phyloP scores from a whole-genome alignment of 2,797 vertebrate species.

The Ictinia mississippiensis region DNA sequence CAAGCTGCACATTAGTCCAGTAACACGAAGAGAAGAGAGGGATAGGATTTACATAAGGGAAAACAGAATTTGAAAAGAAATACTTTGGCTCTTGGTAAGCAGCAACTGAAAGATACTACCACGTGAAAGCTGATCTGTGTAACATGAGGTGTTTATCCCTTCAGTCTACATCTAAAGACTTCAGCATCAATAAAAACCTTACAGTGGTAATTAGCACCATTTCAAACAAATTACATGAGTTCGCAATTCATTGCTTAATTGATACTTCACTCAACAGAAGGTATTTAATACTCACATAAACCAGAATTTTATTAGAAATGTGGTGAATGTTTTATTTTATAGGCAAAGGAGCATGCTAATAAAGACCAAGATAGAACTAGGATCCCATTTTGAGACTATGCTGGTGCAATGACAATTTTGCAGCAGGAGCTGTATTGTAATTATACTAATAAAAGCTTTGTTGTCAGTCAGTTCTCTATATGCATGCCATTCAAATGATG shows the following conservation, averaged over 20 bases:
- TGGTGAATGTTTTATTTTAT: background rate
- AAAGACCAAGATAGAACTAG: background rate
- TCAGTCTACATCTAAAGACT: background rate
- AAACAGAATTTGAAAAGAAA: background rate
- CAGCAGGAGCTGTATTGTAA: background rate
- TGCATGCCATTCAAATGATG: background rate
- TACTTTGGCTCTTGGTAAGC: background rate
- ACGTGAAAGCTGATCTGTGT: background rate
- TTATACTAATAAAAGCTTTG: background rate
- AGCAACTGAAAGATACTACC: background rate
- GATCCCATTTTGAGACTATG: background rate
- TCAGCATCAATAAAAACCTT: conserved; percentile 12
- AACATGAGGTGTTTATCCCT: background rate
- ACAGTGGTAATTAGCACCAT: conserved; percentile 15
- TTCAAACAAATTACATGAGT: background rate
- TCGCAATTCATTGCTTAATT: background rate
- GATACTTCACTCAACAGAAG: conserved; percentile 32
- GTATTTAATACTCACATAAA: conserved; percentile 26
- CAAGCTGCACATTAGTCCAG: background rate
- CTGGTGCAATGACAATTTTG: background rate
- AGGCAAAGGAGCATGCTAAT: background rate
- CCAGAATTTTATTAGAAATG: conserved; percentile 5
- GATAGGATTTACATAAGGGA: background rate
- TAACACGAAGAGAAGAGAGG: background rate
- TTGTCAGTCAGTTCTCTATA: background rate